Percentiles rank a stretch among this genome's conserved stretches.
phyloP scores from a whole-genome alignment of 1,140 invertebrate genomes.

The Nilaparvata lugens region DNA sequence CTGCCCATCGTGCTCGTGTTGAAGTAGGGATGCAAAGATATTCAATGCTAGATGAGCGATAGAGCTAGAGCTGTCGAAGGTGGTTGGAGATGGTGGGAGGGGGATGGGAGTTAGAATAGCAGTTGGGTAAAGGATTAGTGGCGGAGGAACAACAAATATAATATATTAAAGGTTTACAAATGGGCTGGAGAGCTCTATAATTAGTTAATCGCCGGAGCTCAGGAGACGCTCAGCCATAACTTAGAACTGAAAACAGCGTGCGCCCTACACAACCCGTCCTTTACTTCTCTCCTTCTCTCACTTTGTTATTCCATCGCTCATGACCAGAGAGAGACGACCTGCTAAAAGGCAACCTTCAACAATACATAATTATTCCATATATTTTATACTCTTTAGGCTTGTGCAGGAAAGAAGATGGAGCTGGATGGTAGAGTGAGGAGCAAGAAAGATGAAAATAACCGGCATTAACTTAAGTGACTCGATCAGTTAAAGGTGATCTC shows the following conservation, averaged over 20 bases:
- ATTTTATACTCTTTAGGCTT: background rate
- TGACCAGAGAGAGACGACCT: background rate
- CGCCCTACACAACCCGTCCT: no score
- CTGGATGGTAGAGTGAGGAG: background rate
- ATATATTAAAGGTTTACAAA: conserved; percentile 6
- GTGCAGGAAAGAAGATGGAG: background rate
- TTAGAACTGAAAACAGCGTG: background rate
- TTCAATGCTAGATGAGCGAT: no score
- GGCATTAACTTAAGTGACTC: no score
- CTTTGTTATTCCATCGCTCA: background rate
- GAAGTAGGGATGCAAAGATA: no score
- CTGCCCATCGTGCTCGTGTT: no score
- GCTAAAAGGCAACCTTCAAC: conserved; percentile 3
- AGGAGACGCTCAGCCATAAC: background rate
- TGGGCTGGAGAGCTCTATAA: conserved; percentile 1
- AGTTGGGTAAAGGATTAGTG: no score
- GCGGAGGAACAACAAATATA: conserved; percentile 1
- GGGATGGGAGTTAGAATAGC: no score
- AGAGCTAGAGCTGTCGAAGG: no score
- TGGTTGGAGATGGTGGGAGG: no score
- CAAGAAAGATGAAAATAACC: no score
- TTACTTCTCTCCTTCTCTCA: no score
- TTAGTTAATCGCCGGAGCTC: conserved; percentile 1
- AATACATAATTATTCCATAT: conserved; percentile 3
- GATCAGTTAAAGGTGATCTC: no score